Percentiles rank a stretch among this genome's conserved stretches.
Evolutionary conservation across 2,888 invertebrate genomes (phyloP).

Genomic region (Junonia oenone): DNA sequence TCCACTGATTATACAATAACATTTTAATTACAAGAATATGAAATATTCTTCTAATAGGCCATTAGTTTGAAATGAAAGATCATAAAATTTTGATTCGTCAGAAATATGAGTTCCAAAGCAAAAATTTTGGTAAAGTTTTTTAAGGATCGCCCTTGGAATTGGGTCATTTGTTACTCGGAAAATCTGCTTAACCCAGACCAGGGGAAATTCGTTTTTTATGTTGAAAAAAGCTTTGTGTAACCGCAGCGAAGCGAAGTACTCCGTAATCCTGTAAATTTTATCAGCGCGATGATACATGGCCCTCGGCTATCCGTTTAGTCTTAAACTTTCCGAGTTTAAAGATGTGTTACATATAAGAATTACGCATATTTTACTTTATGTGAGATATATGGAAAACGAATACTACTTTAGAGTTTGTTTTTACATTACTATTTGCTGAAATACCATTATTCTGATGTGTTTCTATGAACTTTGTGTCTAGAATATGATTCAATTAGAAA

Average conservation of each 20-base stretch:
- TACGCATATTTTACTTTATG: neutral
- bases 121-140: constrained; percentile 32
- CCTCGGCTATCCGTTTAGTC: constrained; percentile 1
- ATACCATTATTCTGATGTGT: no score
- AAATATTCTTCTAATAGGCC: neutral
- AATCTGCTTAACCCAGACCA: constrained; percentile 17
- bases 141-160: constrained; percentile 40
- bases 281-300: constrained; percentile 20
- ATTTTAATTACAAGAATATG: no score
- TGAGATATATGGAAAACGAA: neutral
- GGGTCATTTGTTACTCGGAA: constrained; percentile 36
- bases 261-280: constrained; percentile 22
- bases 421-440: no score
- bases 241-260: constrained; percentile 15
- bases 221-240: constrained; percentile 14
- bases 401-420: no score
- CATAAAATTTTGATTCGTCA: neutral
- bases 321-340: neutral
- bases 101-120: neutral
- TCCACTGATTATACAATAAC: no score
- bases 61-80: constrained; percentile 1
- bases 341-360: neutral
- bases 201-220: constrained; percentile 10
- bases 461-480: no score
- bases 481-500: no score